Evolutionary conservation across 2,888 invertebrate species (phyloP).

Genomic region (Endomychus coccineus): DNA sequence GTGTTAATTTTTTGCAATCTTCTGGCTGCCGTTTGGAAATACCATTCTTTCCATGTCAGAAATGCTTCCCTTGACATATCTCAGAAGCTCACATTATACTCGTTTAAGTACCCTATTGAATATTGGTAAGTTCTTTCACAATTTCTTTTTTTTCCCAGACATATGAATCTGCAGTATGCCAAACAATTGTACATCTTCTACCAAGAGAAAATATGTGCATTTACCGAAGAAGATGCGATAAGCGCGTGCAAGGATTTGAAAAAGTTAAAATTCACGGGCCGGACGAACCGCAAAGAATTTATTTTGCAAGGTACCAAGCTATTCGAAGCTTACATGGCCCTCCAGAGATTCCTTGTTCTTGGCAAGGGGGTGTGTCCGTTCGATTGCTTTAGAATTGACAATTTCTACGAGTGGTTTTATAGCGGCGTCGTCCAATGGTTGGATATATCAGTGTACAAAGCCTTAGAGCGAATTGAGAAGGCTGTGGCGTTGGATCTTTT

Average conservation of each 20-base stretch:
- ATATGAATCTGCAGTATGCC: no score
- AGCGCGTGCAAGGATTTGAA: conserved; percentile 71
- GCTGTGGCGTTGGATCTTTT: conserved; percentile 83
- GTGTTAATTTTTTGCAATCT: no score
- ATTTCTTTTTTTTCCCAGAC: no score
- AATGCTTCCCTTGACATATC: no score
- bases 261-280: conserved; percentile 50
- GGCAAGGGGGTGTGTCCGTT: conserved; percentile 62
- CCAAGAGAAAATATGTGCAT: conserved; percentile 61
- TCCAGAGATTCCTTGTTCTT: conserved; percentile 74
- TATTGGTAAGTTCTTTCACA: no score
- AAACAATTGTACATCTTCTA: conserved; percentile 64
- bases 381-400: conserved; percentile 59
- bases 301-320: conserved; percentile 78
- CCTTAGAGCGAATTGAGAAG: conserved; percentile 77
- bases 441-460: conserved; percentile 86
- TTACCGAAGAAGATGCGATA: conserved; percentile 63
- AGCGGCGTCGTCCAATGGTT: conserved; percentile 91
- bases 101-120: no score
- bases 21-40: no score
- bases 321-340: conserved; percentile 84
- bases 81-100: no score
- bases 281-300: conserved; percentile 53
- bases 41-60: no score
- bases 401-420: conserved; percentile 85